Base-by-base conservation (phyloP, 2,888 invertebrate species). In the Bombyx huttoni region DNA sequence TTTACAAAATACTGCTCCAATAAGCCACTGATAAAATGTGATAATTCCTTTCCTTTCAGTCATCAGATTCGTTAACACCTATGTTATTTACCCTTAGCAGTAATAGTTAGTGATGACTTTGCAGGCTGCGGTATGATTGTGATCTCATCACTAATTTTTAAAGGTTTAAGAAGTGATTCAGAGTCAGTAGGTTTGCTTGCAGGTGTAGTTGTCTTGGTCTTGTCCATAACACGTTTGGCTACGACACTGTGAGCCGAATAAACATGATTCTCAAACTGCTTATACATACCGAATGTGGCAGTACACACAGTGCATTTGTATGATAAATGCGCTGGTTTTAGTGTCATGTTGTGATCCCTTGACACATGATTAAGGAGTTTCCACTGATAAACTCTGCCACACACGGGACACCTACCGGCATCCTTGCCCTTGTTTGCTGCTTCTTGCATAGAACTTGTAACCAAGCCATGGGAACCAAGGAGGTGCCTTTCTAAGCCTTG, bases 301-400 rank as follows among this genome's bases (percentile, higher is more conserved):
- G 97, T 96, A 83, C 97, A 97, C 50, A 97, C 97, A 35, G 97
- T 97, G 82, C 97, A 97, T 83, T 97, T 97, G 90, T 97, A 97
- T 33, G 96, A 96, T 57, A 97, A 89, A 82, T 97, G 97, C 52
- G 97, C 97, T 14, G 97, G 97, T 77, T 97, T 97, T 63, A 98
- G 84, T 54, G 96, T 96, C 93, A 97, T 96, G 74, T 94, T 95
- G 82, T 98, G 98, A 81, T 97, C 97, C 65, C 96, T 92, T 54
- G 96, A 96, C 59, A 98, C 97, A 78, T 98, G 98, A 79, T 96
- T 96, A 55, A 98, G 85, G 61, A 98, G 84, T 78, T 97, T 97
- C 95, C 96, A 86, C 59, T 85, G 85, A 57, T 84, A 84, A 73
- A 97, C 97, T 81, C 97, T 93, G 70, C 97, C 96, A 87, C 98